A percentile compares a stretch with the other conserved stretches of the same genome.
These are phyloP conservation scores for Drosophila athabasca DNA, from an alignment of 1,140 invertebrate species.

Conservation along the genomic window DNA sequence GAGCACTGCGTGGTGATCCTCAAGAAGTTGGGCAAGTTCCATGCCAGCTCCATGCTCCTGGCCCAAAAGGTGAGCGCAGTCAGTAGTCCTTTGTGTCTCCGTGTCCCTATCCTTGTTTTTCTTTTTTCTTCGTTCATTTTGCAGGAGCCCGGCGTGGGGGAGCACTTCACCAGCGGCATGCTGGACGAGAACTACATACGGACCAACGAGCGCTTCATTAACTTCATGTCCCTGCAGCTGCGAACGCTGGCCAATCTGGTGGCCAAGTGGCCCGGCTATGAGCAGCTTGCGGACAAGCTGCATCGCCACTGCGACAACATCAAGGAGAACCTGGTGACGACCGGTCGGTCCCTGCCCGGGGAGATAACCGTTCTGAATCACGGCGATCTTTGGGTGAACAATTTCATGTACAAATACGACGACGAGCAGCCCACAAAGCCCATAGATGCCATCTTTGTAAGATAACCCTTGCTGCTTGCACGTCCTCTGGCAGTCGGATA, in stretches of 20 bases:
- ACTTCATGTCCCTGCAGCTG: conserved; percentile 68
- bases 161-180: conserved; percentile 75
- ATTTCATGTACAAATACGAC: conserved; percentile 85
- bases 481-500: no score
- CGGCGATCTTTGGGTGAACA: conserved; percentile 86
- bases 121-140: neutral
- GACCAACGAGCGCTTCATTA: conserved; percentile 74
- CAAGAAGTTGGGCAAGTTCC: conserved; percentile 75
- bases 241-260: conserved; percentile 67
- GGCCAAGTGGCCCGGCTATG: conserved; percentile 69
- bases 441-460: conserved; percentile 77
- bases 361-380: conserved; percentile 84
- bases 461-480: conserved; percentile 2
- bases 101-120: conserved; percentile 1
- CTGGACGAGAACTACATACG: conserved; percentile 77
- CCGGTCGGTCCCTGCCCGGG: conserved; percentile 46
- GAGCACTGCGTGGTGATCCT: conserved; percentile 76
- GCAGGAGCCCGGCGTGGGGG: conserved; percentile 62
- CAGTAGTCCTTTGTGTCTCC: neutral
- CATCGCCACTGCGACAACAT: conserved; percentile 72
- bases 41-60: conserved; percentile 78
- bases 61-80: conserved; percentile 59
- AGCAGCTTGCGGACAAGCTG: conserved; percentile 63
- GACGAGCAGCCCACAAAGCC: conserved; percentile 60
- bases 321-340: conserved; percentile 70